Evolutionary conservation across 2,113 vertebrate genomes (phyloP), one percentile per base, ranked within the genome.

Genomic region (Helogale parvula): DNA sequence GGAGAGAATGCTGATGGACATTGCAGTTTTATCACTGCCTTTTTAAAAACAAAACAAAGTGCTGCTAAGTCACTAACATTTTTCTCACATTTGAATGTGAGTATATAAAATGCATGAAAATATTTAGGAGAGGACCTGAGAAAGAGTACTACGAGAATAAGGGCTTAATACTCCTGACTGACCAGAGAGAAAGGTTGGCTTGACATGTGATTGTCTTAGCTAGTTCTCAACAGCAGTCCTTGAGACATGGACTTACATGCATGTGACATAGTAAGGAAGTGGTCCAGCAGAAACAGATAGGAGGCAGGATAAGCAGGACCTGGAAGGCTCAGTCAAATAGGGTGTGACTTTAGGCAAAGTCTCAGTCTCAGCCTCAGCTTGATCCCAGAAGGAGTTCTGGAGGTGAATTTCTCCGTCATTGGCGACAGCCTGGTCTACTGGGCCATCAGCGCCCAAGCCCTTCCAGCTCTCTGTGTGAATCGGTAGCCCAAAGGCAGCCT

Each of bases 11-110:
- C 27, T 72, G 25, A 47, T 41, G 41, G 27, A 52, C 19, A 65
- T 81, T 71, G 21, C 54, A 92, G 41, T 92, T 92, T 87, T 92
- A 84, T 81, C 74, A 92, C 74, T 7, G 3, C 52, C 69, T 92
- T 81, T 57, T 74, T 65, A 41, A 92, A 95, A 81, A 52, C 41
- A 79, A 88, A 79, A 71, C 72, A 80, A 60, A 60, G 29, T 35
- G 5, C 15, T 60, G 35, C n/a, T 63, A 60, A 27, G 5, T 80
- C 65, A 31, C 50, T 63, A 50, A 52, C 65, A 33, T 69, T 88
- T 88, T 94, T 88, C 31, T 45, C 38, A 38, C 3, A 63, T 50
- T 80, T 60, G 17, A 63, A 90, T 77, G 13, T 71, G 19, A 95
- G n/a, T 41, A 29, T 7, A 41, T 72, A 52, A 92, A 41, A 7